A percentile compares a stretch with the other conserved stretches of the same genome.
Conservation (phyloP, 2,113 vertebrate species). For the Notiomystis cincta region DNA sequence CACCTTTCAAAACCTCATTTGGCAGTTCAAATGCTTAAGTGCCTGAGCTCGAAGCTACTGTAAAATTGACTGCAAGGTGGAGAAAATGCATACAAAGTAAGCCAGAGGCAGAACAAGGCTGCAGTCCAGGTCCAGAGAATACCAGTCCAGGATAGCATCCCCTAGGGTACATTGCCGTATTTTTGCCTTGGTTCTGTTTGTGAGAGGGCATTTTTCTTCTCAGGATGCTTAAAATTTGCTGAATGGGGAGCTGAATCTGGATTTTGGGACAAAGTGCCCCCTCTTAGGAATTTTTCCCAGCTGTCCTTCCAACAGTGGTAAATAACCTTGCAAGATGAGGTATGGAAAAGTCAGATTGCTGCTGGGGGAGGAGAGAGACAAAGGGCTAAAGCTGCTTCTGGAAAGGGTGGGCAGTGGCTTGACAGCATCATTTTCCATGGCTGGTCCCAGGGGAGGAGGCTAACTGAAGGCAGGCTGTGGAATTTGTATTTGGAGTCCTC, state of each 20-base stretch:
- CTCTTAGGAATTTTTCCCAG: not conserved
- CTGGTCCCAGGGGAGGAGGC: not conserved
- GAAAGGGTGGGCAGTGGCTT: not conserved
- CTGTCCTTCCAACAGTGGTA: not conserved
- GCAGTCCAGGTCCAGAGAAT: not conserved
- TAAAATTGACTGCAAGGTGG: slow-evolving; percentile 28
- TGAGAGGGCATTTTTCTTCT: not conserved
- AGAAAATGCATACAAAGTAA: slow-evolving; percentile 41
- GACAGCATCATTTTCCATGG: slow-evolving; percentile 19
- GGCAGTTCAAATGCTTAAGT: slow-evolving; percentile 49
- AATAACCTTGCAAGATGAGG: slow-evolving; percentile 1
- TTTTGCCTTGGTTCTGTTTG: not conserved
- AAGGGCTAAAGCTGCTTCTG: not conserved
- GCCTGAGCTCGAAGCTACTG: slow-evolving; percentile 38
- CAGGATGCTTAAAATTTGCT: not conserved
- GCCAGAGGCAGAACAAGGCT: not conserved
- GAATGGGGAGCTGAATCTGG: not conserved
- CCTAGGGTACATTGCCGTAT: not conserved
- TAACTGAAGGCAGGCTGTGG: not conserved
- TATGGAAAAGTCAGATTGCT: not conserved
- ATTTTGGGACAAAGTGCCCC: not conserved
- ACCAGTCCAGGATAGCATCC: not conserved
- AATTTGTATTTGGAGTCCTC: not conserved
- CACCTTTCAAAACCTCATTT: slow-evolving; percentile 64
- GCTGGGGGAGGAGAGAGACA: not conserved